Base-by-base conservation (phyloP, 2,113 vertebrate species). In the Diadophis punctatus region DNA sequence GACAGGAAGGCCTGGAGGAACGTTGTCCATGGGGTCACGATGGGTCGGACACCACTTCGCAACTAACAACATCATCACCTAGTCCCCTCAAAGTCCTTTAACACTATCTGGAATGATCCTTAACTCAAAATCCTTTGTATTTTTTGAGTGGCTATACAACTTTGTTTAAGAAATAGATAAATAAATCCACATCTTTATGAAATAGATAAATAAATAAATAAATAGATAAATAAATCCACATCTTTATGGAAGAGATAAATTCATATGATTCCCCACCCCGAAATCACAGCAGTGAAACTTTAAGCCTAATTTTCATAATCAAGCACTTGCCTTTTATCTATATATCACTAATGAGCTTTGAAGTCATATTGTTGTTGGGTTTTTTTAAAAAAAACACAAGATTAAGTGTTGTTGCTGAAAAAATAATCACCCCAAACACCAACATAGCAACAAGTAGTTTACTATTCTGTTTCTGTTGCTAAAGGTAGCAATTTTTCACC, bases 401-500 rank as follows among this genome's bases (percentile, higher is more conserved):
- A 34, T 68, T 68, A 68, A 68, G 30, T 18, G n/a, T 34, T 7
- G 63, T 18, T 34, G 63, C 14, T 74, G 63, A 34, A 68, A 68
- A 74, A 80, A 20, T 46, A 56, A 52, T 0, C 80, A 90, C 39
- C 85, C 52, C 89, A 93, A 88, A 0, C 7, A 53, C 92, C 90
- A 80, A 34, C 6, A 91, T 94, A 63, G 18, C 91, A 74, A 80
- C 84, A 1, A 10, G 52, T 27, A 55, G 56, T 94, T 52, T 23
- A 63, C 22, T 91, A 88, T n/a, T 91, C 93, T 63, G 1, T 1
- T 49, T 63, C 84, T 12, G 14, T 11, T 95, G 91, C 80, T 95
- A 95, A 97, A 52, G 87, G 88, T n/a, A 52, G 27, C 22, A 5
- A 80, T 96, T 60, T 91, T 95, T 87, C 46, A 56, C 91, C 94